Evolutionary conservation across 2,888 invertebrate genomes (phyloP), one percentile per base, ranked within the genome.

Genomic region (Branchellion lobata): DNA sequence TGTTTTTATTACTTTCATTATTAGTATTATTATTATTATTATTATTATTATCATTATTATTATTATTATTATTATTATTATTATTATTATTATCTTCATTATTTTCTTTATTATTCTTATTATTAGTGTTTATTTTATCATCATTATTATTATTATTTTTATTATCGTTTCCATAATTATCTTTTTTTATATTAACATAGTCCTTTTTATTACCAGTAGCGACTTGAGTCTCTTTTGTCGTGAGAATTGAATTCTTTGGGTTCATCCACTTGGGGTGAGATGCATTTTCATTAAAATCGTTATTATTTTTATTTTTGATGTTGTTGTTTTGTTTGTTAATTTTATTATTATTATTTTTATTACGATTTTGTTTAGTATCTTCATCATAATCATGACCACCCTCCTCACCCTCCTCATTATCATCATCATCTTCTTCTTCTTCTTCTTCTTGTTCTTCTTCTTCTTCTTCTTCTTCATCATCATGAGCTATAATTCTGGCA

Each of bases 401-500:
- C n/a, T 80, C 74, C 47, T 68, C 75, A 33, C 8, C 36, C 93
- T 95, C 95, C n/a, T n/a, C n/a, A n/a, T n/a, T n/a, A 40, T 40
- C 40, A 40, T 40, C 14, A 40, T 40, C 40, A 40, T 40, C 40
- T 8, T 40, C 40, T 8, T 40, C 40, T 8, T 40, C 8, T 8
- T 14, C 8, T 8, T 40, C 8, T 8, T 40, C 8, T 8, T 40
- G 40, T 8, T 40, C 8, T 8, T 8, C 3, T 57, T 33, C 71
- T 34, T 72, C 71, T 27, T 79, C 75, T 11, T 72, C 69, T 27
- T 80, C 74, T 51, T 68, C 75, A 33, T 29, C 36, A 93, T 95
- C 95, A 81, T 92, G 92, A 3, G 96, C 95, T 83, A 94, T 90
- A 87, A 96, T 96, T 83, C 93, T 91, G 0, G 95, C 93, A 88